Percentiles rank a stretch among this genome's conserved stretches.
These are phyloP conservation scores for Sylvia borin DNA, from an alignment of 2,797 vertebrate species.

Conservation along the genomic window DNA sequence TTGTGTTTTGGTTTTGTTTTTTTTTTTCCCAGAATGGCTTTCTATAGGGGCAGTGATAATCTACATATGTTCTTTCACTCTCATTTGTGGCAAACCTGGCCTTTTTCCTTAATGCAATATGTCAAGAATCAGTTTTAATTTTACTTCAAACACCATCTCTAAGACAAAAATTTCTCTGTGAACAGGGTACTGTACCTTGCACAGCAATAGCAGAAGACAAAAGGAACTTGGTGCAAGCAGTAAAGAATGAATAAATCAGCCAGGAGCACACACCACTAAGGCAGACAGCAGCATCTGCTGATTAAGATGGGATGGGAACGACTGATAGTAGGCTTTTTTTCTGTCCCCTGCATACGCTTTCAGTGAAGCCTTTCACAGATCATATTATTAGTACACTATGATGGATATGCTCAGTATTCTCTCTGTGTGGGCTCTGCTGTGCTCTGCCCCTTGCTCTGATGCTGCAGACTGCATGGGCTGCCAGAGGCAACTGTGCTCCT, in stretches of 20 bases:
- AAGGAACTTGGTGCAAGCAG: neutral
- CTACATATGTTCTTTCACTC: neutral
- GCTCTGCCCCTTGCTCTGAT: neutral
- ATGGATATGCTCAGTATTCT: neutral
- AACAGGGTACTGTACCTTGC: neutral
- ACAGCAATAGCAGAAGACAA: neutral
- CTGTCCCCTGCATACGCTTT: neutral
- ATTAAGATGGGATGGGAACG: neutral
- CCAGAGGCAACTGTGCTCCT: rapidly evolving
- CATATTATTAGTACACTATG: neutral
- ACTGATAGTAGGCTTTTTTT: neutral
- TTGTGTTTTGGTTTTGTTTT: neutral
- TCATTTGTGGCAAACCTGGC: neutral
- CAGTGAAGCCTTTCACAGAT: neutral
- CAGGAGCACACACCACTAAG: neutral
- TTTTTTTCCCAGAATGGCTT: neutral
- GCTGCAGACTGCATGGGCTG: neutral
- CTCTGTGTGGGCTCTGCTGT: neutral
- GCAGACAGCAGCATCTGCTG: neutral
- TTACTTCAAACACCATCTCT: neutral
- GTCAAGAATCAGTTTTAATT: neutral
- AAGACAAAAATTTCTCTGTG: neutral
- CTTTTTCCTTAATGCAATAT: neutral
- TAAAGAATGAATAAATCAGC: neutral
- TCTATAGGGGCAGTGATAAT: neutral